A percentile compares a stretch with the other conserved stretches of the same genome.
Evolutionary conservation across 1,140 invertebrate species (phyloP).

Genomic region (Lepidurus apus): DNA sequence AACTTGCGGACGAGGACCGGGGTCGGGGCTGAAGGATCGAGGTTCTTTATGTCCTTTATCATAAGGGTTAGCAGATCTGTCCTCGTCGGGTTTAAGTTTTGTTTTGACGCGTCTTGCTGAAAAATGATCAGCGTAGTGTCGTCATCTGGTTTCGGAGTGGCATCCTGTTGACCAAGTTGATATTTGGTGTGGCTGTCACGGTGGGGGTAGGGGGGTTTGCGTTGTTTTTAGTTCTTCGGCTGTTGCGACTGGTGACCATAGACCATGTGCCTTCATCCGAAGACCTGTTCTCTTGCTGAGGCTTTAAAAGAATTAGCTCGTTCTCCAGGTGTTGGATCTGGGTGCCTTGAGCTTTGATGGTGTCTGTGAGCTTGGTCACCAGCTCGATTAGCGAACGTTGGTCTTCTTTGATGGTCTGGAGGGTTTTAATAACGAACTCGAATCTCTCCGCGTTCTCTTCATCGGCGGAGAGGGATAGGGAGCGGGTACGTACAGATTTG

Average conservation of each 20-base stretch:
- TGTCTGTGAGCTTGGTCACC: not conserved
- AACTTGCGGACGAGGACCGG: constrained; percentile 12
- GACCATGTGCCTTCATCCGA: not conserved
- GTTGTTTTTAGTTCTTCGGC: not conserved
- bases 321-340: not conserved
- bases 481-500: too few species aligned
- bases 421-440: not conserved
- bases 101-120: constrained; percentile 24
- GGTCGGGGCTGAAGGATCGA: too few species aligned
- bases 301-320: not conserved
- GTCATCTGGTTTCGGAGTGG: not conserved
- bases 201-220: not conserved
- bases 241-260: not conserved
- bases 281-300: not conserved
- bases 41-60: constrained; percentile 7
- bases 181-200: not conserved
- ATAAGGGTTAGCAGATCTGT: constrained; percentile 1
- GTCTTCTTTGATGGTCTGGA: not conserved
- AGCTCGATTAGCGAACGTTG: not conserved
- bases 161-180: not conserved
- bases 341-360: not conserved
- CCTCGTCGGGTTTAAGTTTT: not conserved
- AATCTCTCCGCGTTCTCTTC: too few species aligned
- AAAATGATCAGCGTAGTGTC: not conserved
- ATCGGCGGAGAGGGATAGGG: too few species aligned